Evolutionary conservation across 1,140 invertebrate species (phyloP).

Genomic region (Sarcophaga peregrina): DNA sequence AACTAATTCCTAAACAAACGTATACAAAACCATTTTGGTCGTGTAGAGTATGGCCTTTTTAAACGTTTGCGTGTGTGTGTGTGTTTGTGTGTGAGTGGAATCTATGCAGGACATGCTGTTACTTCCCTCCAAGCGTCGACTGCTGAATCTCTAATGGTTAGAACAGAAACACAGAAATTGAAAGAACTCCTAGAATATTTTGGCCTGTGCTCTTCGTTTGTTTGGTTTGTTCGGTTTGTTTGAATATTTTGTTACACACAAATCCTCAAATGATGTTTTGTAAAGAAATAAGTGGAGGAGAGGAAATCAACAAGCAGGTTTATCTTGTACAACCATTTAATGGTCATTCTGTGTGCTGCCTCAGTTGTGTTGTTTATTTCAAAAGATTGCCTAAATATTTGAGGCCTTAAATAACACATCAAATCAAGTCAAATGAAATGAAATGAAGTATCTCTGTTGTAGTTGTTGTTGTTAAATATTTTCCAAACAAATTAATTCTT

Average conservation of each 20-base stretch:
- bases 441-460: neutral
- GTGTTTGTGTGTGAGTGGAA: too few species aligned
- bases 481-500: neutral
- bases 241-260: neutral
- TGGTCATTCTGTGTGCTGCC: neutral
- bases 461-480: neutral
- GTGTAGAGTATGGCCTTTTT: too few species aligned
- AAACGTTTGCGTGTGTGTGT: neutral
- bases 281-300: too few species aligned
- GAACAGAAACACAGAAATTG: neutral
- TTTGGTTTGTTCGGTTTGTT: neutral
- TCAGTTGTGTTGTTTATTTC: neutral
- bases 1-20: constrained; percentile 14
- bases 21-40: too few species aligned
- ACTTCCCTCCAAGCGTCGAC: neutral
- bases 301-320: neutral
- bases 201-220: neutral
- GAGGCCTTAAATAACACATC: neutral
- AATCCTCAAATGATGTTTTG: neutral
- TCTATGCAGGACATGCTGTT: neutral
- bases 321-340: neutral
- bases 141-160: constrained; percentile 9
- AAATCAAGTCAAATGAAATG: neutral
- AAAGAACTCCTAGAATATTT: too few species aligned
- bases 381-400: too few species aligned